These are phyloP conservation scores for Trachymyrmex cornetzi DNA, from an alignment of 1,140 invertebrate species.

Conservation along the genomic window DNA sequence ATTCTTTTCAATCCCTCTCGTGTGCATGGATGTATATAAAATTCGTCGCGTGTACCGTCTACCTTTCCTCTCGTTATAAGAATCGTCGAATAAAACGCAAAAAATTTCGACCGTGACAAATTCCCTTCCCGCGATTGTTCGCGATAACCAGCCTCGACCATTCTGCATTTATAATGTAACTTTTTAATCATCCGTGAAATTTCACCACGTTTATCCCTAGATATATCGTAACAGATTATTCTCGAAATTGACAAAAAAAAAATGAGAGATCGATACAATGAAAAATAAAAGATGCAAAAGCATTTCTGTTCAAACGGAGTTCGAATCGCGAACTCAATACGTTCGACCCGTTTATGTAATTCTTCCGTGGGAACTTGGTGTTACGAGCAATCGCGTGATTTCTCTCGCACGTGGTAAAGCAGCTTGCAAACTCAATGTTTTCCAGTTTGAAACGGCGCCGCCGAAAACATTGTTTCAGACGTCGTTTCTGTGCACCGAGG, in stretches of 20 bases:
- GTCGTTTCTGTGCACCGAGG: not conserved
- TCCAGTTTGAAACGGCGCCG: conserved; percentile 9
- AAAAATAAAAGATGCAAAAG: not conserved
- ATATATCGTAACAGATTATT: not conserved
- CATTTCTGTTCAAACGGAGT: not conserved
- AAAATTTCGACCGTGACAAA: conserved; percentile 29
- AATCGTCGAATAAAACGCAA: not conserved
- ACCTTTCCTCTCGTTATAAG: not conserved
- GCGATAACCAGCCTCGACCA: conserved; percentile 15
- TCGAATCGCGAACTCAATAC: not conserved
- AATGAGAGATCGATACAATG: not conserved
- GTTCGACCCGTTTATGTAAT: conserved; percentile 19
- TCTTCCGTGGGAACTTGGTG: not conserved
- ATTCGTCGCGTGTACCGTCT: not conserved
- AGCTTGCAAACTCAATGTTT: conserved; percentile 34
- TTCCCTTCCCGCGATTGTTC: not conserved
- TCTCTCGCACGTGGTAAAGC: conserved; percentile 5
- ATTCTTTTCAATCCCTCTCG: not conserved
- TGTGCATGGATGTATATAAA: not conserved
- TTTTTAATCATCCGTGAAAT: not conserved
- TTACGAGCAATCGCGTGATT: conserved; percentile 28
- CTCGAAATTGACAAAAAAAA: not conserved
- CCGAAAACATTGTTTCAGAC: conserved; percentile 17
- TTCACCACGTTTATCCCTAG: not conserved
- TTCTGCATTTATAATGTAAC: not conserved